A percentile compares a stretch with the other conserved stretches of the same genome.
phyloP scores from a whole-genome alignment of 2,797 vertebrate species.

The Bovichtus diacanthus region DNA sequence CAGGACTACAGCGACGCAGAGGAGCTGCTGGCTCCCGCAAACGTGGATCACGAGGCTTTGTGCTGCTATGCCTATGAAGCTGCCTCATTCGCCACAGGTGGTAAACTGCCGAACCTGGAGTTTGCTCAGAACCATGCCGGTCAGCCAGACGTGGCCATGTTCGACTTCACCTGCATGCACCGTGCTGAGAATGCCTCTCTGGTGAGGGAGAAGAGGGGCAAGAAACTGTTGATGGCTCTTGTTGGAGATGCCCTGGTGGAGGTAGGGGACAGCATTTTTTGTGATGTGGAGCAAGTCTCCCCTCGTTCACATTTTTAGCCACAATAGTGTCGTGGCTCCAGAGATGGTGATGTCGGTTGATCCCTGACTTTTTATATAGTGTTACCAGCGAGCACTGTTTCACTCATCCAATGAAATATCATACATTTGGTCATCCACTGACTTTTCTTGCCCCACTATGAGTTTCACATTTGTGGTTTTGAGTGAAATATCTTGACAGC shows the following conservation, averaged over 20 bases:
- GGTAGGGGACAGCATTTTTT: constrained; percentile 77
- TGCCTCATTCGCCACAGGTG: constrained; percentile 90
- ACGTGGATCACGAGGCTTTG: constrained; percentile 88
- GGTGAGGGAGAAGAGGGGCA: constrained; percentile 88
- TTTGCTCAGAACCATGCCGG: constrained; percentile 85
- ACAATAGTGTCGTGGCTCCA: not conserved
- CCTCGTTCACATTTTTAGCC: not conserved
- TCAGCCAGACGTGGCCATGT: constrained; percentile 90
- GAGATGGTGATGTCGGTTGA: not conserved
- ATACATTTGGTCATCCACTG: not conserved
- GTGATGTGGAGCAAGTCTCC: not conserved
- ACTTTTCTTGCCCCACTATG: not conserved
- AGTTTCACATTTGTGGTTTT: not conserved
- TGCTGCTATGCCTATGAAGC: constrained; percentile 89
- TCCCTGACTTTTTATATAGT: no score
- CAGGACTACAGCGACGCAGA: constrained; percentile 88
- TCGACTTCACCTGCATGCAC: constrained; percentile 97
- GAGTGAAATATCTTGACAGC: not conserved
- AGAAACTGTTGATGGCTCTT: constrained; percentile 88
- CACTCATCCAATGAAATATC: no score
- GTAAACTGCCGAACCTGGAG: constrained; percentile 87
- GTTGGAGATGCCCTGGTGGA: constrained; percentile 96
- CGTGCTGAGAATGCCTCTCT: constrained; percentile 92
- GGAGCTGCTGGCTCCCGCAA: constrained; percentile 86
- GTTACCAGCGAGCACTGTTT: no score